Conservation (phyloP, 2,113 vertebrate genomes). For the Lasiurus borealis region DNA sequence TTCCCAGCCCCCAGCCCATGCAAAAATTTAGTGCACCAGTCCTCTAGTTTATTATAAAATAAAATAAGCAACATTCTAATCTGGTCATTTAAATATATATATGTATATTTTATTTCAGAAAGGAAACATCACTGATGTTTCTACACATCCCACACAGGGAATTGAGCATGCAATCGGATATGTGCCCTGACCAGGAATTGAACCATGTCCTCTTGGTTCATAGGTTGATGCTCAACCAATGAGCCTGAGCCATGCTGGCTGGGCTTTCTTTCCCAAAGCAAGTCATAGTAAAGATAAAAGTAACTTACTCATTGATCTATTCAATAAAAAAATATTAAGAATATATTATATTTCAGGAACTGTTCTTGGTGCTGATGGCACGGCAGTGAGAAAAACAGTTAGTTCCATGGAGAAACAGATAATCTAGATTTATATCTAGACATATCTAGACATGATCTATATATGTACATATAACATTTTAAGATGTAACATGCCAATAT, state of each 20-base stretch:
- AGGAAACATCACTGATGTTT: too few species aligned
- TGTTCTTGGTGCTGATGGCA: neutral
- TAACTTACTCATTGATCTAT: neutral
- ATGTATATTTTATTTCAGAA: too few species aligned
- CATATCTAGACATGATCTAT: neutral
- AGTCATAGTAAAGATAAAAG: neutral
- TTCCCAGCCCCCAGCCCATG: too few species aligned
- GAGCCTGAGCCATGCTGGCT: too few species aligned
- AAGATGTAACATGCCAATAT: neutral
- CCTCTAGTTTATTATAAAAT: neutral
- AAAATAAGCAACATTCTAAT: constrained; percentile 10
- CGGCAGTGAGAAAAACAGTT: neutral
- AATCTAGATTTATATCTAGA: neutral
- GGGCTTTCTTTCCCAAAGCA: neutral
- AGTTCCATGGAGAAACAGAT: neutral
- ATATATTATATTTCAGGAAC: neutral
- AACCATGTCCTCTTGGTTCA: too few species aligned
- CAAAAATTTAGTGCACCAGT: too few species aligned
- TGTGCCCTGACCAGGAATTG: too few species aligned
- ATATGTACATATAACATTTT: neutral
- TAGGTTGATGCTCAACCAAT: too few species aligned
- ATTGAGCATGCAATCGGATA: too few species aligned
- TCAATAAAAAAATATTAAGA: neutral
- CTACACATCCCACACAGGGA: too few species aligned
- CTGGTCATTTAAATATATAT: neutral